These are phyloP conservation scores for Brachypteracias leptosomus DNA, from an alignment of 2,113 vertebrate species.

Conservation along the genomic window DNA sequence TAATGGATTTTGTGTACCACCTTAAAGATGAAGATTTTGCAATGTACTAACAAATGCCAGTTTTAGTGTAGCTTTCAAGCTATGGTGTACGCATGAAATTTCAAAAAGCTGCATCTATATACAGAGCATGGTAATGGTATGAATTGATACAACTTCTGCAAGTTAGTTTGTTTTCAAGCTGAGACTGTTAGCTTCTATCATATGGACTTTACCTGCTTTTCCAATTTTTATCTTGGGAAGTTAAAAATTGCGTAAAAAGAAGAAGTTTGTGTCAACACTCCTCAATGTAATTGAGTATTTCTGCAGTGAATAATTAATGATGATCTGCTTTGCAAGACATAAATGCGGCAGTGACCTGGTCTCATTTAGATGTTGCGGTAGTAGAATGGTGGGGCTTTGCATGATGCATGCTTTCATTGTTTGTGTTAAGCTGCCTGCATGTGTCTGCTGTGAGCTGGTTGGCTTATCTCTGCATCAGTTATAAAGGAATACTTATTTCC, in stretches of 20 bases:
- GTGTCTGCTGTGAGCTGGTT: background rate
- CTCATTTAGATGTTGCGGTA: slow-evolving; percentile 86
- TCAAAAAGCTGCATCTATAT: slow-evolving; percentile 25
- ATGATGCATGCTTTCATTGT: slow-evolving; percentile 34
- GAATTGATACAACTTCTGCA: background rate
- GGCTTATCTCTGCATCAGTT: background rate
- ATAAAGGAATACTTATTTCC: background rate
- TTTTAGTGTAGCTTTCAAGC: slow-evolving; percentile 3
- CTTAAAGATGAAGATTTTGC: slow-evolving; percentile 50
- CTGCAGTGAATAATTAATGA: slow-evolving; percentile 70
- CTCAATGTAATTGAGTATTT: slow-evolving; percentile 40
- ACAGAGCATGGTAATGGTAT: background rate
- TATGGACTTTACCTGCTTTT: background rate
- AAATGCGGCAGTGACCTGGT: slow-evolving; percentile 78
- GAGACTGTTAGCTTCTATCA: background rate
- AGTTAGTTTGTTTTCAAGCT: background rate
- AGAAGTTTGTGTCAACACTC: background rate
- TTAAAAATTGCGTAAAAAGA: background rate
- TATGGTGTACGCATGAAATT: slow-evolving; percentile 29
- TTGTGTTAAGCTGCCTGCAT: background rate
- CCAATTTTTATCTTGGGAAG: background rate
- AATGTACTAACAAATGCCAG: background rate
- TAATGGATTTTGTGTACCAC: slow-evolving; percentile 41
- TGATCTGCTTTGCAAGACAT: slow-evolving; percentile 71
- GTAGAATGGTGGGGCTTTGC: slow-evolving; percentile 84